These are phyloP conservation scores for Lycaon pictus DNA, from an alignment of 2,113 vertebrate species.

Conservation along the genomic window DNA sequence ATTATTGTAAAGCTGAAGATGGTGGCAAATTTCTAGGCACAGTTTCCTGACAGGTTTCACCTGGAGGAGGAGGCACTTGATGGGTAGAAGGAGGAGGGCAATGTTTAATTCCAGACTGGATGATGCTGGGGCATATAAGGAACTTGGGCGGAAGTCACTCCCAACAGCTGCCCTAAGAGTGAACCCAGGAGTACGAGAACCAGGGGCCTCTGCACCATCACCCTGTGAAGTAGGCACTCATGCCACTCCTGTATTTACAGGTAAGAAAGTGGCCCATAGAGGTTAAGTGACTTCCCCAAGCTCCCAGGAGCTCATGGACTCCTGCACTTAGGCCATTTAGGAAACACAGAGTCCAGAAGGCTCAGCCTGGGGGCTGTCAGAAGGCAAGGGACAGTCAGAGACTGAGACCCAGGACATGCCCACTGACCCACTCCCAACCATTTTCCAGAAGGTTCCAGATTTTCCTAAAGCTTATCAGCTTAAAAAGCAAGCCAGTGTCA, in stretches of 20 bases:
- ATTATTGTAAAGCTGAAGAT: neutral
- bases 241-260: neutral
- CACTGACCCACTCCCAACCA: neutral
- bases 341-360: neutral
- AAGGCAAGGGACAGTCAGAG: neutral
- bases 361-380: neutral
- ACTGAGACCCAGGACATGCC: neutral
- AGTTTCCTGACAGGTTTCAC: neutral
- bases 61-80: neutral
- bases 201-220: neutral
- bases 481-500: neutral
- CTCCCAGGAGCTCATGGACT: neutral
- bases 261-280: neutral
- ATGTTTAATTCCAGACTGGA: neutral
- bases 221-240: neutral
- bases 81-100: neutral
- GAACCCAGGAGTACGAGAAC: neutral
- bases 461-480: neutral
- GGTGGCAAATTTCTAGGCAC: neutral
- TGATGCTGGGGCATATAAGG: neutral
- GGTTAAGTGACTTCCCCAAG: neutral
- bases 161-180: neutral
- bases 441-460: conserved; percentile 57
- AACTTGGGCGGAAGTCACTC: neutral
- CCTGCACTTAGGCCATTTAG: neutral